These are phyloP conservation scores for Batillaria attramentaria DNA, from an alignment of 1,140 invertebrate genomes.

Conservation along the genomic window DNA sequence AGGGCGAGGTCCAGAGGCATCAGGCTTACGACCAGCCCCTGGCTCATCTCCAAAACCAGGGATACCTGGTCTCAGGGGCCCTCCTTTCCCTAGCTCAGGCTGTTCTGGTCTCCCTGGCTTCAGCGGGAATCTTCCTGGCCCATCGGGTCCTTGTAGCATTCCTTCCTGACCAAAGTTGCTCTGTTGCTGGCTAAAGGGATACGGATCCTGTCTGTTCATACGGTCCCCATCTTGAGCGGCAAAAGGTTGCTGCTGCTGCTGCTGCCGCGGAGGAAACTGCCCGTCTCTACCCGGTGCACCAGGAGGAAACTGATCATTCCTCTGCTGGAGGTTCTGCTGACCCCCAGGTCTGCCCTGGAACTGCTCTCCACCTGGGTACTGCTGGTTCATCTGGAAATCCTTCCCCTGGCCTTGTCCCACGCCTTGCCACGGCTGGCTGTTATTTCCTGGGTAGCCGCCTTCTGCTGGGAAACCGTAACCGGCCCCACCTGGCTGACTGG, in stretches of 20 bases:
- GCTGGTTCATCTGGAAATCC: background rate
- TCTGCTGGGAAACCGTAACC: background rate
- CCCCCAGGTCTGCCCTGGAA: background rate
- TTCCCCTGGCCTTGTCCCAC: constrained; percentile 19
- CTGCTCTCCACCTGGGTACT: constrained; percentile 7
- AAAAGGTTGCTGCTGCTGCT: constrained; percentile 5
- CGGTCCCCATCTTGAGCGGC: background rate
- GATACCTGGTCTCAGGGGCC: background rate
- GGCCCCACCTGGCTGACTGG: background rate
- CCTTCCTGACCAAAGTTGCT: constrained; percentile 17
- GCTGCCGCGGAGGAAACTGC: background rate
- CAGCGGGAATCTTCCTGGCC: background rate
- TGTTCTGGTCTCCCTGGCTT: background rate
- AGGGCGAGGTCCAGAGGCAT: too few species aligned
- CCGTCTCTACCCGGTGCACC: background rate
- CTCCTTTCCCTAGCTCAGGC: constrained; percentile 18
- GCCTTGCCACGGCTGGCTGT: constrained; percentile 21
- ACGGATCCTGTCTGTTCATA: background rate
- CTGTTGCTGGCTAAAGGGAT: background rate
- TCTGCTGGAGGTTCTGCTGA: background rate
- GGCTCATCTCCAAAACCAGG: constrained; percentile 3
- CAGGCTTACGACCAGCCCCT: background rate
- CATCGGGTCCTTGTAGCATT: constrained; percentile 5
- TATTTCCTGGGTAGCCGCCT: constrained; percentile 9
- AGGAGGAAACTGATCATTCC: background rate